Evolutionary conservation across 2,888 invertebrate genomes (phyloP), one percentile per base, ranked within the genome.

Genomic region (Tiliacea citrago): DNA sequence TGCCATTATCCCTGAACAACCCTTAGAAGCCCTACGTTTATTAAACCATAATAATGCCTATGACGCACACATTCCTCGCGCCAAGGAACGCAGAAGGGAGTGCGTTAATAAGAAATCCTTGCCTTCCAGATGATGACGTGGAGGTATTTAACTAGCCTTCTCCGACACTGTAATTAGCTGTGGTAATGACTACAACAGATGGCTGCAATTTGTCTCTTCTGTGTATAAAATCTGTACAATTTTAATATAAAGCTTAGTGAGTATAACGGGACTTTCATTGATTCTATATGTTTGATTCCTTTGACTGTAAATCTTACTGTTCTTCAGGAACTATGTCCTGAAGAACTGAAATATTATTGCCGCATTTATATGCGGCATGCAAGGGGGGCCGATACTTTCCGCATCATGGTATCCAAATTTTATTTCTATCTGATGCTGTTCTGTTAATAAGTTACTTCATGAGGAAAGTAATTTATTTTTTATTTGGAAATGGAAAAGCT

Each of bases 1-100:
- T n/a, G 21, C 29, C 47, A 49, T 65, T 65, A 53, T 24, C 39
- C 60, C 79, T 47, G 73, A 21, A 60, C 61, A 69, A 61, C 73
- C 68, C 42, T 68, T 58, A 69, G 92, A 93, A 93, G 89, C 92
- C 93, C 81, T 90, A 89, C 79, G 81, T 66, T 86, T 86, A 85
- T 88, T 87, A 90, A 89, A 88, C 86, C 88, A 84, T 88, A 91
- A 90, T 82, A 89, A 89, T 87, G 86, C 83, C 76, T 78, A 67
- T 63, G 79, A 89, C 83, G 84, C 82, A 73, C 69, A 86, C 89
- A 92, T 94, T 91, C 93, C 92, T 82, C 73, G 75, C 67, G 83
- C 24, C 84, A 88, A 91, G 86, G 89, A 90, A 92, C 86, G 92
- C 87, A 92, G 92, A 92, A 92, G 88, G 85, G 88, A 89, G 90